Evolutionary conservation across 2,113 vertebrate genomes (phyloP), one percentile per base, ranked within the genome.

Genomic region (Rostratula benghalensis): DNA sequence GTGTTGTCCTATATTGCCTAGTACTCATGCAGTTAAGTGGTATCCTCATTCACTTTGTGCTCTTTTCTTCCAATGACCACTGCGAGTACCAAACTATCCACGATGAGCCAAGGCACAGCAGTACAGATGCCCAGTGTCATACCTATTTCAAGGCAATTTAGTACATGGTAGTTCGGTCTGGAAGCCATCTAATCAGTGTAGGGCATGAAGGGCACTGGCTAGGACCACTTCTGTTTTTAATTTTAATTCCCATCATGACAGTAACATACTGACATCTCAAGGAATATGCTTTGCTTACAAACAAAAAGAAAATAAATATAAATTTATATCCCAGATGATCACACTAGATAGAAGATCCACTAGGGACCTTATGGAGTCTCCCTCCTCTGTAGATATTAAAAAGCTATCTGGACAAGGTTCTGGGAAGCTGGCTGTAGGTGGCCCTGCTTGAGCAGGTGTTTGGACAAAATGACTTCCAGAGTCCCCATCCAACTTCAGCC

Each of bases 111-210:
- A 71, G 48, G 33, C 39, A 79, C 25, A 46, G 46, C 3, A 78
- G 17, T 6, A 22, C 64, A 78, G 68, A 39, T 25, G 14, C 28
- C 37, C 13, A 37, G 33, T 0, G 20, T 12, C 50, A 45, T 13
- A 69, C 0, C 9, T 45, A 4, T 50, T 53, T 73, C 45, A 61
- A 15, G 21, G 9, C 39, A 53, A 0, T 16, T 30, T 63, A n/a
- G 2, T 30, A 16, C 48, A n/a, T 28, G 5, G 8, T 17, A 39
- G 21, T 30, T 90, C 39, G 63, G 8, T 59, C 63, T 83, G 31
- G 31, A 77, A 73, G 5, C 3, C 19, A 9, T 5, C 10, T 21
- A 19, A 85, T 53, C 27, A 19, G 3, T 33, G 33, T 16, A 45
- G 57, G 14, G 16, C 10, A 33, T 15, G 6, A 76, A 77, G 16